A percentile compares a stretch with the other conserved stretches of the same genome.
Evolutionary conservation across 2,888 invertebrate species (phyloP).

Genomic region (Hyposoter dolosus): DNA sequence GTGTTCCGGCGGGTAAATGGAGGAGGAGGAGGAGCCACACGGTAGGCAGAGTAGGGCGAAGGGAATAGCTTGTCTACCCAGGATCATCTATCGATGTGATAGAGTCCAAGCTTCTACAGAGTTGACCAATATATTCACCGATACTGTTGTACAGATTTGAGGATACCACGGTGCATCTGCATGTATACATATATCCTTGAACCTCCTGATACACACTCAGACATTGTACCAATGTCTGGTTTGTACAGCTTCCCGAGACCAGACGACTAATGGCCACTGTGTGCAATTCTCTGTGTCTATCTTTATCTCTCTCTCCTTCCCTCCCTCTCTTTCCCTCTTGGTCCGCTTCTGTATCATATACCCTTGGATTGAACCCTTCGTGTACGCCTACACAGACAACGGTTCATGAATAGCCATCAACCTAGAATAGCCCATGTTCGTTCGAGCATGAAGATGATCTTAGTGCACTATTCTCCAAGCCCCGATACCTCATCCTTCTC

Average conservation of each 20-base stretch:
- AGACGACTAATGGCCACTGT: constrained; percentile 63
- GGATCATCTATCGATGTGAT: constrained; percentile 56
- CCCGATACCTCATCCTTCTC: constrained; percentile 5
- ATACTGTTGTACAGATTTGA: constrained; percentile 40
- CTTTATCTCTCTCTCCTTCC: constrained; percentile 2
- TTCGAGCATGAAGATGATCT: constrained; percentile 65
- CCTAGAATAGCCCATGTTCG: constrained; percentile 59
- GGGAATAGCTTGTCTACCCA: constrained; percentile 49
- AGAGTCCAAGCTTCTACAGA: constrained; percentile 32
- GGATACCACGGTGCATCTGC: constrained; percentile 25
- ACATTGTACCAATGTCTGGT: constrained; percentile 40
- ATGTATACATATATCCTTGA: constrained; percentile 8
- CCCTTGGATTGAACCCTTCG: constrained; percentile 7
- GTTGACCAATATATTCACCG: constrained; percentile 50
- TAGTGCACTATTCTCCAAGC: constrained; percentile 57
- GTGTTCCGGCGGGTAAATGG: constrained; percentile 3
- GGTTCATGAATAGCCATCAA: constrained; percentile 69
- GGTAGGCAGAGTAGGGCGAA: not conserved
- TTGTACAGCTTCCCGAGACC: constrained; percentile 38
- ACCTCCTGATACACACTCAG: constrained; percentile 15
- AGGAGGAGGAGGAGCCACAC: not conserved
- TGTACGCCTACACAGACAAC: constrained; percentile 16
- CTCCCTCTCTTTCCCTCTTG: not conserved
- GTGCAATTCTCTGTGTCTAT: constrained; percentile 21
- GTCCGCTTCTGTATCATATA: constrained; percentile 5